Base-by-base conservation (phyloP, 2,113 vertebrate species). In the Pagrus major region DNA sequence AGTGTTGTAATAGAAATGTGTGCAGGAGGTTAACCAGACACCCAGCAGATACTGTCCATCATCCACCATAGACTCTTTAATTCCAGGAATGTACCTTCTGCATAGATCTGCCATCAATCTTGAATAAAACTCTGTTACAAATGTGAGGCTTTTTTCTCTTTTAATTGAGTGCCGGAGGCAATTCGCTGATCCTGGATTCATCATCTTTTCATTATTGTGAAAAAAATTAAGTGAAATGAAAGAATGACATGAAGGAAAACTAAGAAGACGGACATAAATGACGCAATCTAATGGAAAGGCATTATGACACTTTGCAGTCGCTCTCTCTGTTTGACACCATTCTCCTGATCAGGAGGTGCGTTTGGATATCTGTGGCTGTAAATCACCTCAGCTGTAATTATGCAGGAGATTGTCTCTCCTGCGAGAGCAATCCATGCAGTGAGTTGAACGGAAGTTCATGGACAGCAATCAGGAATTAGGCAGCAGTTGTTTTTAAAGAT, bases 381-480 rank as follows among this genome's bases (percentile, higher is more conserved):
- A 80, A 69, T 78, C 69, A 73, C 6, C 29, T 20, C 16, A 41
- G 20, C 35, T 60, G 27, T 70, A 20, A 55, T 60, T 78, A 76
- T 73, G 67, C 37, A 6, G 33, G 33, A 27, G 46, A 64, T 59
- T 55, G 23, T 55, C 29, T 54, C 54, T 47, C 29, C 52, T 63
- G 37, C 12, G 2, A 20, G 52, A 55, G 42, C 31, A 35, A 64
- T 55, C 5, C 18, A 3, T 31, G 46, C 6, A 1, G 31, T 1
- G 35, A 64, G 61, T 64, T 58, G 42, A 83, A 18, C 3, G 0
- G 44, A 55, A 49, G 59, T 76, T 70, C 27, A 52, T 29, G 46
- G 44, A 70, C 46, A 47, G 15, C 47, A 76, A 29, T 63, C 27
- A 60, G 46, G 15, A 72, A 64, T 59, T 47, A 68, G 16, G 63